Percentiles rank a stretch among this genome's conserved stretches.
Evolutionary conservation across 2,797 vertebrate species (phyloP).

Genomic region (Tiaroga cobitis): DNA sequence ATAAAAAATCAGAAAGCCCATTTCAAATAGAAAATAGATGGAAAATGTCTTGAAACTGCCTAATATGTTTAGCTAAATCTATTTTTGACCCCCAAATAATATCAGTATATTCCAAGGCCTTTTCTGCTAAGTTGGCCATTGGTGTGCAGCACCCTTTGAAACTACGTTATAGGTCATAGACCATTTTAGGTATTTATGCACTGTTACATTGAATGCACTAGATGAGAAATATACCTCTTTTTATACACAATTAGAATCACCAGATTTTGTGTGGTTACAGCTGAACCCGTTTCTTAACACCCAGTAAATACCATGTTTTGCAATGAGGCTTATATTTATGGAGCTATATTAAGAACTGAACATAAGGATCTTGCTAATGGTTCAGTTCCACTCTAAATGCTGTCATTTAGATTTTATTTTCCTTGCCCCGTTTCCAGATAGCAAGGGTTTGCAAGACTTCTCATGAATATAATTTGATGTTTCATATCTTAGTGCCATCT

Average conservation of each 20-base stretch:
- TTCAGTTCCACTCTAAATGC: background rate
- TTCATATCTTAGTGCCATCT: conserved; percentile 4
- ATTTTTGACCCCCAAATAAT: background rate
- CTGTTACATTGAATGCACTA: conserved; percentile 81
- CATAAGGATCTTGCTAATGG: background rate
- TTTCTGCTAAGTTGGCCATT: background rate
- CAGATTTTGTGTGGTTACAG: conserved; percentile 61
- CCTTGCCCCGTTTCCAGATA: background rate
- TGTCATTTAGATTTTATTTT: conserved; percentile 7
- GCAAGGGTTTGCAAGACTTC: conserved; percentile 3
- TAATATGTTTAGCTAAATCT: background rate
- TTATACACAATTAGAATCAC: conserved; percentile 75
- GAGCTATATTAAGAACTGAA: conserved; percentile 10
- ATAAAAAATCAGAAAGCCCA: background rate
- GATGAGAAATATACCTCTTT: conserved; percentile 82
- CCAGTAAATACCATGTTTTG: conserved; percentile 27
- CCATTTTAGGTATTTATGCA: conserved; percentile 75
- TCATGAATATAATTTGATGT: background rate
- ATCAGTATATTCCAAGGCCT: background rate
- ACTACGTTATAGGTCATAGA: conserved; percentile 62
- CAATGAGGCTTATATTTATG: conserved; percentile 24
- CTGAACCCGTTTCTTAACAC: conserved; percentile 2
- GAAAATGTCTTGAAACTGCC: background rate
- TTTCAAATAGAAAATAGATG: conserved; percentile 16
- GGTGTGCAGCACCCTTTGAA: conserved; percentile 14